Percentiles rank a stretch among this genome's conserved stretches.
Conservation (phyloP, 2,113 vertebrate genomes). For the Saiga tatarica region DNA sequence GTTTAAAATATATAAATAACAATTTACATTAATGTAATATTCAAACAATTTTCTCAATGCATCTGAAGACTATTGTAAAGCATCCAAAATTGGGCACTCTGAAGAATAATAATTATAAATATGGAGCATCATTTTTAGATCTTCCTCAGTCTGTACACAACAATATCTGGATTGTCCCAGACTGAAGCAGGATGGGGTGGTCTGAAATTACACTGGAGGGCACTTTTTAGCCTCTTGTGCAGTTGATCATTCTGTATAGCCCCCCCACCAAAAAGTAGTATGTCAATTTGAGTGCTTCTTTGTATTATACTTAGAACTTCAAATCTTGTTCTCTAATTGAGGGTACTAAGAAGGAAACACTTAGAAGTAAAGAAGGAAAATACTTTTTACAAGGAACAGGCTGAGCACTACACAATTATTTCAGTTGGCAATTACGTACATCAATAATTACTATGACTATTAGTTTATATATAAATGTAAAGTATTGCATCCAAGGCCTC, state of each 20-base stretch:
- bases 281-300: not conserved
- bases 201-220: not conserved
- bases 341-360: not conserved
- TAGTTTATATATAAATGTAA: not conserved
- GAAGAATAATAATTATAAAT: not conserved
- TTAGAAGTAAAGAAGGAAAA: not conserved
- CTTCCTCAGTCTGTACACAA: not conserved
- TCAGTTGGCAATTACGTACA: not conserved
- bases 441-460: not conserved
- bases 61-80: not conserved
- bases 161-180: not conserved
- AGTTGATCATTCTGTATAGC: not conserved
- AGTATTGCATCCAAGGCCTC: not conserved
- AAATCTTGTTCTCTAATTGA: not conserved
- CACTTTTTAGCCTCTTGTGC: not conserved
- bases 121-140: not conserved
- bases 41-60: not conserved
- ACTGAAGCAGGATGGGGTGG: not conserved
- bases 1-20: not conserved
- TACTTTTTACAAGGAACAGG: not conserved
- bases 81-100: not conserved
- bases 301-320: not conserved
- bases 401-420: not conserved
- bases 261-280: not conserved
- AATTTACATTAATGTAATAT: not conserved